These are phyloP conservation scores for Elysia chlorotica DNA, from an alignment of 1,140 invertebrate species.

Conservation along the genomic window DNA sequence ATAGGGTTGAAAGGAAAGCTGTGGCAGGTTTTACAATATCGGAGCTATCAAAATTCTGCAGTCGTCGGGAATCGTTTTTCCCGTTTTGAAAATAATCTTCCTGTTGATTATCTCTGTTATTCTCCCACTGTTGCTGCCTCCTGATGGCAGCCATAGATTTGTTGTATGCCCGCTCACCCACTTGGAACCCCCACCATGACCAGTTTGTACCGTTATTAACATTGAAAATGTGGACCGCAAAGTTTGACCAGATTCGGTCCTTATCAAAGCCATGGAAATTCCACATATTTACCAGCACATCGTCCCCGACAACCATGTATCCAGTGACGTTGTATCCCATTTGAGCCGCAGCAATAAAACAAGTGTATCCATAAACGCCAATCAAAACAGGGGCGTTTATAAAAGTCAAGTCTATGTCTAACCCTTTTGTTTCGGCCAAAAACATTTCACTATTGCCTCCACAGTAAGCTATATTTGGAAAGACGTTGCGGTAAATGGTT, in stretches of 20 bases:
- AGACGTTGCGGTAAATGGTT: not conserved
- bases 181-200: not conserved
- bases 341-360: slow-evolving; percentile 3
- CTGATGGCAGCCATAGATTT: not conserved
- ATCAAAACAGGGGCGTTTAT: not conserved
- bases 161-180: not conserved
- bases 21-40: too few species aligned
- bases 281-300: slow-evolving; percentile 16
- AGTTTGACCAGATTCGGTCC: not conserved
- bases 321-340: slow-evolving; percentile 16
- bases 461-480: slow-evolving; percentile 18
- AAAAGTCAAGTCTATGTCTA: not conserved
- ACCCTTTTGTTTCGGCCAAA: not conserved
- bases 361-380: not conserved
- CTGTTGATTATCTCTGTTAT: not conserved
- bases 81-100: too few species aligned
- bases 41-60: too few species aligned
- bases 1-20: not conserved
- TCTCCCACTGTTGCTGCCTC: too few species aligned
- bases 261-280: not conserved
- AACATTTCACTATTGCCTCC: not conserved
- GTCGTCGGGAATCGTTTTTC: too few species aligned
- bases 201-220: not conserved
- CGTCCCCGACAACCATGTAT: slow-evolving; percentile 1
- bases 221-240: not conserved